Evolutionary conservation across 2,113 vertebrate species (phyloP).

Genomic region (Protobothrops mucrosquamatus): DNA sequence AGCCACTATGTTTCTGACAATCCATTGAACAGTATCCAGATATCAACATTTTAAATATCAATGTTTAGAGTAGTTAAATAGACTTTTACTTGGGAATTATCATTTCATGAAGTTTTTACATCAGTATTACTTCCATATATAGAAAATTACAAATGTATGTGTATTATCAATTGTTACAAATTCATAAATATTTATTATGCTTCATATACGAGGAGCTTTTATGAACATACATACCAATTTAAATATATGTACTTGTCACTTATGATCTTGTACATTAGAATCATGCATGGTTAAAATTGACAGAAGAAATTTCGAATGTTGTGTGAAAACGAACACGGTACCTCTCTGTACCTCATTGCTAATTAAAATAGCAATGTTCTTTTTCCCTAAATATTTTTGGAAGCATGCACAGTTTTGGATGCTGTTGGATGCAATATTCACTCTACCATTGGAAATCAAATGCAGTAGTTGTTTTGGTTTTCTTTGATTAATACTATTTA

Average conservation of each 20-base stretch:
- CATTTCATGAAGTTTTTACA: not conserved
- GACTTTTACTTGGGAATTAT: not conserved
- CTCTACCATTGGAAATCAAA: not conserved
- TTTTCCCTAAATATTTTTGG: not conserved
- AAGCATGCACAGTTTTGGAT: not conserved
- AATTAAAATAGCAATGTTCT: not conserved
- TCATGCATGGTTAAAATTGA: not conserved
- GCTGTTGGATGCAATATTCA: too few species aligned
- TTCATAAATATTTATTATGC: not conserved
- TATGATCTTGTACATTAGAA: not conserved
- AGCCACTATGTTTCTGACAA: not conserved
- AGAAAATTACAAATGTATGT: not conserved
- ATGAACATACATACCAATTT: not conserved
- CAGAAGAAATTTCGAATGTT: not conserved
- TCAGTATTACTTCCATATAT: not conserved
- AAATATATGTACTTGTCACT: not conserved
- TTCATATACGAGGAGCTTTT: not conserved
- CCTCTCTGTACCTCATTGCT: not conserved
- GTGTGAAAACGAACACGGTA: not conserved
- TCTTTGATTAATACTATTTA: conserved; percentile 14
- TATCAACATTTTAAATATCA: not conserved
- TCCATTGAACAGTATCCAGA: not conserved
- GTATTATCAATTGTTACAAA: not conserved
- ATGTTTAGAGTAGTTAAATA: not conserved
- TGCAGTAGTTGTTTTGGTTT: not conserved